Base-by-base conservation (phyloP, 1,140 invertebrate species). In the Hyles euphorbiae region DNA sequence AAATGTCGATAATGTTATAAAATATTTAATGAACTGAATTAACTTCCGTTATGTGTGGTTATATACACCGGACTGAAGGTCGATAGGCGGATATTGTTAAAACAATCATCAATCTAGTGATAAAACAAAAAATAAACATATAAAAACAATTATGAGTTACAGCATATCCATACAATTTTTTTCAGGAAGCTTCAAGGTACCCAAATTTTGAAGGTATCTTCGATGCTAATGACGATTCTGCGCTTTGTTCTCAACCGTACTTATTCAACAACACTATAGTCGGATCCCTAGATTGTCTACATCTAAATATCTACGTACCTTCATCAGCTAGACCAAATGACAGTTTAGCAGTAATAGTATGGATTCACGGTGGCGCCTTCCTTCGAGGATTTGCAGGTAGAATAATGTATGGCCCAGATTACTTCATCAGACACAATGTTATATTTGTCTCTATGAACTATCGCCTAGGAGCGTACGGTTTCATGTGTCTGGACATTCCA, bases 151-250 rank as follows among this genome's bases (percentile, higher is more conserved):
- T 22, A 22, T 40, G 36, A 40, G 8, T 5, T 49, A 12, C 8
- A 44, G 50, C 9, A 51, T 32, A 11, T 51, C 3, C 11, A 44
- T 53, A 6, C 12, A 2, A 53, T 53, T 36, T 44, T 50, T 56
- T 68, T 12, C 58, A 78, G 76, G 52, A 34, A 2, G 54, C 70
- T 5, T 56, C 33, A 2, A 59, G 66, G 7, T 53, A 70, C 44
- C 65, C 62, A 12, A 57, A 44, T 34, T 77, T 76, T 32, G 56
- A 66, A 4, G 63, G 60, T 2, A 61, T 67, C 4, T 81, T 72
- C 48, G 62, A 79, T 11, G 78, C 78, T 2, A 54, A 64, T 10
- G 62, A 74, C 49, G 74, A 76, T 53, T 65, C 61, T 36, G 49
- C 58, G 9, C 55, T 60, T 4, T 69, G 68, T 53, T 62, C 64